Evolutionary conservation across 2,797 vertebrate genomes (phyloP).

Genomic region (Alcedo atthis): DNA sequence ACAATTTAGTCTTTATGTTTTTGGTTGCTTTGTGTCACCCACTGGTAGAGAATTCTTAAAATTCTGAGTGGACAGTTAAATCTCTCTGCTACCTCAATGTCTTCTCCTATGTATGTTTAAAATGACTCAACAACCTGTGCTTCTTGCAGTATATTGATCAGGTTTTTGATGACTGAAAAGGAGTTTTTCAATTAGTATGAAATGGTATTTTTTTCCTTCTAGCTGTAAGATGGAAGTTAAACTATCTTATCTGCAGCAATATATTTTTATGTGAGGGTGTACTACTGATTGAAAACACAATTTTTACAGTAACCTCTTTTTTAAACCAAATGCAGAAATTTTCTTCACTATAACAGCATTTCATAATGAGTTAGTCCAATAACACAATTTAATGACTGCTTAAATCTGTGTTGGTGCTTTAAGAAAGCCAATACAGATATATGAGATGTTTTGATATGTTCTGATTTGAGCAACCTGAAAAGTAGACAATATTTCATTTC

Average conservation of each 20-base stretch:
- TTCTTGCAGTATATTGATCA: neutral
- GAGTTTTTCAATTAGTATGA: neutral
- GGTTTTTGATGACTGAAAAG: neutral
- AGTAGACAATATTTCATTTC: neutral
- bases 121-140: neutral
- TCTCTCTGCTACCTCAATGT: neutral
- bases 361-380: neutral
- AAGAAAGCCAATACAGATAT: neutral
- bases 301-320: neutral
- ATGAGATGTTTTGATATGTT: neutral
- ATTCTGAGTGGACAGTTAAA: neutral
- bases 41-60: neutral
- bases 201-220: neutral
- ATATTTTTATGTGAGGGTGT: neutral
- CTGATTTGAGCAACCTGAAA: neutral
- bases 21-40: neutral
- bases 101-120: neutral
- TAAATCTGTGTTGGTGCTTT: slow-evolving; percentile 20
- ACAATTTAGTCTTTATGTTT: neutral
- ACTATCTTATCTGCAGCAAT: neutral
- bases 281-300: neutral
- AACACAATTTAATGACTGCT: neutral
- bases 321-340: neutral
- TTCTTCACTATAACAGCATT: neutral
- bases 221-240: neutral